phyloP scores from a whole-genome alignment of 2,113 vertebrate species.

The Capreolus pygargus region DNA sequence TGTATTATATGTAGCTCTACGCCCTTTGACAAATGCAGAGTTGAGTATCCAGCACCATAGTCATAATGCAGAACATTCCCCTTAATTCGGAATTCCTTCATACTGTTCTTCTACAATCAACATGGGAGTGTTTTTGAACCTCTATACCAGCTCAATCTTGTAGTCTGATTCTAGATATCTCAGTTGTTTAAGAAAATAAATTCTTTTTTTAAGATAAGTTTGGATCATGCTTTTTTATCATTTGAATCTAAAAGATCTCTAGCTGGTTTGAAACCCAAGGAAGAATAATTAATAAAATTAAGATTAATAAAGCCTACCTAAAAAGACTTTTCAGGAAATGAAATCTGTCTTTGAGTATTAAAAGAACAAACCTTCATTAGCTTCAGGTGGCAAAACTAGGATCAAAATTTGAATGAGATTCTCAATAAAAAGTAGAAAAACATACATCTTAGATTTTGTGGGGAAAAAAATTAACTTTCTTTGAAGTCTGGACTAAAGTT shows the following conservation, averaged over 20 bases:
- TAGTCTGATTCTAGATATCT: not conserved
- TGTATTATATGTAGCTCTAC: not conserved
- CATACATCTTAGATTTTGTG: not conserved
- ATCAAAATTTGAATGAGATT: not conserved
- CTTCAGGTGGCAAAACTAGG: not conserved
- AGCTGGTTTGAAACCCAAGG: not conserved
- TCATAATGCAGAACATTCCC: not conserved
- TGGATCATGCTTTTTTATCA: not conserved
- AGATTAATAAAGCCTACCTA: not conserved
- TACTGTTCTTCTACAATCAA: not conserved
- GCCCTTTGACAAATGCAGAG: not conserved
- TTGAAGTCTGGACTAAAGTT: not conserved
- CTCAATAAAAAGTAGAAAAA: not conserved
- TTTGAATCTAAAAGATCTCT: not conserved
- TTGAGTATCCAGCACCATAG: not conserved
- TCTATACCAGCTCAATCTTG: not conserved
- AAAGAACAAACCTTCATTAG: not conserved
- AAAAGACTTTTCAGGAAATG: not conserved
- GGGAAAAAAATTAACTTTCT: not conserved
- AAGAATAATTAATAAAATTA: not conserved
- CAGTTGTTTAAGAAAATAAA: not conserved
- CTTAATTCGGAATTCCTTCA: not conserved
- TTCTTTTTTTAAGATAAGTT: not conserved
- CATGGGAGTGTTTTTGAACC: not conserved
- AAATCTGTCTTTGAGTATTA: not conserved